A percentile compares a stretch with the other conserved stretches of the same genome.
These are phyloP conservation scores for Hipposideros larvatus DNA, from an alignment of 2,797 vertebrate species.

Conservation along the genomic window DNA sequence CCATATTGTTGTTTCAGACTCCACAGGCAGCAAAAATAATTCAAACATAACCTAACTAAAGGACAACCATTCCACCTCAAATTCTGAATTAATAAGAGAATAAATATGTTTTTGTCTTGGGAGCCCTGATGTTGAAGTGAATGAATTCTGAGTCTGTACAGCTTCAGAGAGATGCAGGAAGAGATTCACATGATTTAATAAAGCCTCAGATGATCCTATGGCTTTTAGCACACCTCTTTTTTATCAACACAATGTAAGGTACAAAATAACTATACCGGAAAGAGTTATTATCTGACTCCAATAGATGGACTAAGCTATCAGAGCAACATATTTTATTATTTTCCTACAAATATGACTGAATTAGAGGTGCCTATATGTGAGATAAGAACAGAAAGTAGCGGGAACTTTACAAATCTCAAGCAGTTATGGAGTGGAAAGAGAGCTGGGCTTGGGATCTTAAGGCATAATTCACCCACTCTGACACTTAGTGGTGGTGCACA, in stretches of 20 bases:
- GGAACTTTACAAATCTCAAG: neutral
- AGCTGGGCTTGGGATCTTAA: neutral
- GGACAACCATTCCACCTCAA: neutral
- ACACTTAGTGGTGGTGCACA: neutral
- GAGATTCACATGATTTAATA: neutral
- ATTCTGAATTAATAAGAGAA: conserved; percentile 21
- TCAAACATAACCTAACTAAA: neutral
- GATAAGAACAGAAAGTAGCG: neutral
- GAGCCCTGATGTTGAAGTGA: neutral
- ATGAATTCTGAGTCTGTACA: neutral
- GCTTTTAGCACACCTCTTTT: neutral
- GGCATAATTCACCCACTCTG: neutral
- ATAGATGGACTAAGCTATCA: neutral
- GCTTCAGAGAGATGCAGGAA: neutral
- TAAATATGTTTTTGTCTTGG: neutral
- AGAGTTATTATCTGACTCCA: neutral
- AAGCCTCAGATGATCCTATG: neutral
- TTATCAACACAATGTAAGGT: neutral
- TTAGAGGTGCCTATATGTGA: neutral
- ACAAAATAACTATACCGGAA: neutral
- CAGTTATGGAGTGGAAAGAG: neutral
- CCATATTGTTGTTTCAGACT: neutral
- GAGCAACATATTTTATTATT: neutral
- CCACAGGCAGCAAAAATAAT: neutral
- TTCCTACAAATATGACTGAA: neutral